These are phyloP conservation scores for Perithous albicinctus DNA, from an alignment of 2,888 invertebrate genomes.

Conservation along the genomic window DNA sequence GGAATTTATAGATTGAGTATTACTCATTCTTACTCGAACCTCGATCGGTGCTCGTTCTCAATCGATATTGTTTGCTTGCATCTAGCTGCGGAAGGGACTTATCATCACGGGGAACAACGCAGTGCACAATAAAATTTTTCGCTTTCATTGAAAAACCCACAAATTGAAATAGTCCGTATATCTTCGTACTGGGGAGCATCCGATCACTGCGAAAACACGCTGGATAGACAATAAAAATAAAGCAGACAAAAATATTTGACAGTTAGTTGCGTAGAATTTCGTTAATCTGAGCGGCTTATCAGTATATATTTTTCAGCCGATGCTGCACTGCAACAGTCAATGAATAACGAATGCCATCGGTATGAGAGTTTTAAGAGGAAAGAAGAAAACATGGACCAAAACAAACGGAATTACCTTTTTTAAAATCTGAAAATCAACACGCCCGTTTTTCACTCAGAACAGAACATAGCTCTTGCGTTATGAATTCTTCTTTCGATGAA, in stretches of 20 bases:
- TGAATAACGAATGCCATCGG: conserved; percentile 6
- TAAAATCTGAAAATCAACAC: neutral
- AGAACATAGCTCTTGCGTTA: neutral
- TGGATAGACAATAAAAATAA: neutral
- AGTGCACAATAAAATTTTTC: neutral
- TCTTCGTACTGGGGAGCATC: neutral
- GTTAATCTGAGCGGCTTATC: conserved; percentile 6
- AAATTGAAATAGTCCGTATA: neutral
- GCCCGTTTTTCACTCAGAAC: neutral
- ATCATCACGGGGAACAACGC: neutral
- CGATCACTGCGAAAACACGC: neutral
- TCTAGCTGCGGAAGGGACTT: neutral
- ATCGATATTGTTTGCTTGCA: neutral
- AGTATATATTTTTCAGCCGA: neutral
- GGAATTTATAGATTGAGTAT: neutral
- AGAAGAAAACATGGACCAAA: neutral
- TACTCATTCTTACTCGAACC: neutral
- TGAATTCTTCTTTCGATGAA: conserved; percentile 2
- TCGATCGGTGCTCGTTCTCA: neutral
- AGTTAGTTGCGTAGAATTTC: neutral
- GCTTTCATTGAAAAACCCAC: neutral
- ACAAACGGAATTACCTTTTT: neutral
- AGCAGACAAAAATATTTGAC: conserved; percentile 15
- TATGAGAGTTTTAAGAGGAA: neutral
- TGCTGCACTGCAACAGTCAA: neutral